These are phyloP conservation scores for Marasmarcha lunaedactyla DNA, from an alignment of 2,888 invertebrate species.

Conservation along the genomic window DNA sequence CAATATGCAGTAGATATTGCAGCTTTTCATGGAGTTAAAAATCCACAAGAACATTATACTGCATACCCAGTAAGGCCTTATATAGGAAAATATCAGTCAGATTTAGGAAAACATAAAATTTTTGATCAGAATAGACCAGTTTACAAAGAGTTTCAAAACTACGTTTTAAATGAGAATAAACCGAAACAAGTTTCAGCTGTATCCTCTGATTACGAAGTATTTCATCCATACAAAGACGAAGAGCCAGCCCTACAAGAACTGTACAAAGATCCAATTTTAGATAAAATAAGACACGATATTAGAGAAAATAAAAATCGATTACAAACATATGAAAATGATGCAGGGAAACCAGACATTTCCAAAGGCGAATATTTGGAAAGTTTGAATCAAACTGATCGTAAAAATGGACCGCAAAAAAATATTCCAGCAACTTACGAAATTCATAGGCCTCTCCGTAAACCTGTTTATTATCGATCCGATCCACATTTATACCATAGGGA, in stretches of 20 bases:
- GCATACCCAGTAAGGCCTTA: slow-evolving; percentile 41
- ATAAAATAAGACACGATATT: slow-evolving; percentile 42
- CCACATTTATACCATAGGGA: slow-evolving; percentile 28
- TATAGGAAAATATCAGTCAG: slow-evolving; percentile 31
- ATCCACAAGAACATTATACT: slow-evolving; percentile 42
- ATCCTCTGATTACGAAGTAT: slow-evolving; percentile 43
- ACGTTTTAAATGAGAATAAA: slow-evolving; percentile 26
- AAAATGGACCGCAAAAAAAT: slow-evolving; percentile 43
- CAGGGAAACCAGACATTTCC: slow-evolving; percentile 36
- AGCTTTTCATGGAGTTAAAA: slow-evolving; percentile 43
- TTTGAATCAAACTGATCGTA: slow-evolving; percentile 40
- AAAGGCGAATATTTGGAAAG: slow-evolving; percentile 48
- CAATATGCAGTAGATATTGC: slow-evolving; percentile 50
- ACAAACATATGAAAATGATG: slow-evolving; percentile 42
- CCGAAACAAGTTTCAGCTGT: slow-evolving; percentile 26
- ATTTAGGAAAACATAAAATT: slow-evolving; percentile 42
- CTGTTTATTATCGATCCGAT: slow-evolving; percentile 41
- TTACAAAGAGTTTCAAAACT: slow-evolving; percentile 36
- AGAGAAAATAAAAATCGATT: slow-evolving; percentile 35
- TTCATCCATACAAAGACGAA: slow-evolving; percentile 54
- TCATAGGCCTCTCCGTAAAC: slow-evolving; percentile 43
- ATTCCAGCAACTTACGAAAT: slow-evolving; percentile 42
- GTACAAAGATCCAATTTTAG: slow-evolving; percentile 44
- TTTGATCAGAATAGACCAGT: slow-evolving; percentile 26
- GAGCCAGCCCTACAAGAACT: slow-evolving; percentile 41